Evolutionary conservation across 2,797 vertebrate genomes (phyloP).

Genomic region (Xiphophorus birchmanni): DNA sequence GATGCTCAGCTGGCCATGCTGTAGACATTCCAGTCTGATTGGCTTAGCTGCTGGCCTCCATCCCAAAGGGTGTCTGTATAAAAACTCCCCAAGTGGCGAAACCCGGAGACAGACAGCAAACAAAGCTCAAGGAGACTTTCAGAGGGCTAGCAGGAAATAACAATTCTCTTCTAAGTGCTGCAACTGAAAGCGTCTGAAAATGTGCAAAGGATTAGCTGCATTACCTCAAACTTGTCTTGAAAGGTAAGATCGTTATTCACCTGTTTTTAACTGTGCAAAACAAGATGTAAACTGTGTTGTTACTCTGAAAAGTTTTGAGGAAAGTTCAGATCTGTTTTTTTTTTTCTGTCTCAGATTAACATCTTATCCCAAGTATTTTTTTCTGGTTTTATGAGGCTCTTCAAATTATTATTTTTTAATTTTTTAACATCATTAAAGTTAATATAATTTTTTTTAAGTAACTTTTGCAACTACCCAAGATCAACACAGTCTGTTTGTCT

Average conservation of each 20-base stretch:
- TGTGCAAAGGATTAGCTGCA: conserved; percentile 94
- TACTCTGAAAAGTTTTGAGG: neutral
- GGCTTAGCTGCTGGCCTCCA: conserved; percentile 73
- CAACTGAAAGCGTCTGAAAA: conserved; percentile 73
- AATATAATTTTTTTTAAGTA: neutral
- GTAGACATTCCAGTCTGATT: conserved; percentile 81
- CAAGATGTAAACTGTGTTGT: neutral
- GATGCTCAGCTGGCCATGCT: conserved; percentile 24
- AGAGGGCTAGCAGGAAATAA: conserved; percentile 21
- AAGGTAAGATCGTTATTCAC: conserved; percentile 80
- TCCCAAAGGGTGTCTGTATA: conserved; percentile 79
- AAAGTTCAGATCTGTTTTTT: neutral
- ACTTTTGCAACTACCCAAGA: neutral
- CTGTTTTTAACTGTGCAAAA: neutral
- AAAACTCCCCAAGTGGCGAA: conserved; percentile 61
- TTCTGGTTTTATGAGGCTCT: neutral
- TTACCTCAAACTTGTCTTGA: conserved; percentile 91
- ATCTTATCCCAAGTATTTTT: neutral
- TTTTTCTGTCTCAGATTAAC: neutral
- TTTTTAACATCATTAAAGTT: neutral
- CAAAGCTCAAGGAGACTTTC: conserved; percentile 35
- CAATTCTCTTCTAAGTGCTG: conserved; percentile 39
- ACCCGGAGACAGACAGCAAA: conserved; percentile 70
- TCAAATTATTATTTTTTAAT: neutral
- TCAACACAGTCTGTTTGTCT: neutral